A percentile compares a stretch with the other conserved stretches of the same genome.
Evolutionary conservation across 2,113 vertebrate species (phyloP).

Genomic region (Lanius collurio): DNA sequence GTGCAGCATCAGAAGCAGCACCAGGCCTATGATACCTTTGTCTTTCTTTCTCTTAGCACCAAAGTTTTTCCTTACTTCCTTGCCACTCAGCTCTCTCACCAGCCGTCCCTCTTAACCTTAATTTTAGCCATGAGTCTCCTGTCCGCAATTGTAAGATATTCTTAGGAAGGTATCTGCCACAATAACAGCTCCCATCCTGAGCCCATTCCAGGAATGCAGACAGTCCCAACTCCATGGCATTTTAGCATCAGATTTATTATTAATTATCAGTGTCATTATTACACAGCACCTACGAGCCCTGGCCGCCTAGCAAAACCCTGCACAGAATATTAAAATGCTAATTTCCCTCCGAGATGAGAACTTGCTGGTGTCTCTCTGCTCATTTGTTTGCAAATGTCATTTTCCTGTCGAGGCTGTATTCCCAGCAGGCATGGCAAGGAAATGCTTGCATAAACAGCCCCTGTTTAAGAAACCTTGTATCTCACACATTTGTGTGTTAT

Average conservation of each 20-base stretch:
- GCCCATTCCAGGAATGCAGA: background rate
- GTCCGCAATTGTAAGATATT: background rate
- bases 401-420: constrained; percentile 6
- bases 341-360: constrained; percentile 25
- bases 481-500: background rate
- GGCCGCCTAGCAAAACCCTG: background rate
- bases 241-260: constrained; percentile 22
- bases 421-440: background rate
- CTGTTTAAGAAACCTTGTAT: background rate
- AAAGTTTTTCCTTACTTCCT: background rate
- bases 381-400: constrained; percentile 61
- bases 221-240: background rate
- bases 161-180: background rate
- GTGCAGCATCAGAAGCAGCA: background rate
- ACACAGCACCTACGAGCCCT: background rate
- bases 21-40: background rate
- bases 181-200: background rate
- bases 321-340: constrained; percentile 45
- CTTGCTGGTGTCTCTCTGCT: constrained; percentile 27
- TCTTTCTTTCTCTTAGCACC: background rate
- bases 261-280: constrained; percentile 10
- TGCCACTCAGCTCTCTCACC: background rate
- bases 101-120: background rate
- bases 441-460: constrained; percentile 1
- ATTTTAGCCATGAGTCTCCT: background rate